These are phyloP conservation scores for Sorex araneus DNA, from an alignment of 2,113 vertebrate species.

Conservation along the genomic window DNA sequence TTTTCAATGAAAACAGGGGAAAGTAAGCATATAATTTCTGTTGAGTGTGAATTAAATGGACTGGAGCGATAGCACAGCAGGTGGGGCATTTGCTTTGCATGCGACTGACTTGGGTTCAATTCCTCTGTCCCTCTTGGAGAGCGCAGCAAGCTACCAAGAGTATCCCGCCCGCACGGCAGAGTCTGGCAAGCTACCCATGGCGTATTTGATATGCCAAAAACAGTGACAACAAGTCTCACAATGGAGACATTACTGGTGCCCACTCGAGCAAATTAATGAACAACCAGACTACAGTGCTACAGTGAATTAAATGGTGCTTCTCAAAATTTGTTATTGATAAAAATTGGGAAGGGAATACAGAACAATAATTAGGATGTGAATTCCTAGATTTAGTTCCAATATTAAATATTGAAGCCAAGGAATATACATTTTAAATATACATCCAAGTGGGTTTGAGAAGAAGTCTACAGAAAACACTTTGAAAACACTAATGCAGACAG, in stretches of 20 bases:
- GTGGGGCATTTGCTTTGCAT: too few species aligned
- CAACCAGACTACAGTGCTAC: too few species aligned
- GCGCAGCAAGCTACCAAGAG: too few species aligned
- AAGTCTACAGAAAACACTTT: neutral
- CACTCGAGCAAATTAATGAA: too few species aligned
- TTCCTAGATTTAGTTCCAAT: neutral
- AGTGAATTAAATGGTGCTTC: neutral
- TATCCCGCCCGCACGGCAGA: too few species aligned
- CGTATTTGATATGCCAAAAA: too few species aligned
- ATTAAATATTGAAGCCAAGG: constrained; percentile 13
- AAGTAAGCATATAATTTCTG: neutral
- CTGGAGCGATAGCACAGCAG: too few species aligned
- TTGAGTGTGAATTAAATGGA: neutral
- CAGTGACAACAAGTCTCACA: too few species aligned
- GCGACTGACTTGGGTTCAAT: too few species aligned
- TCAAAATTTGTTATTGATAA: constrained; percentile 3
- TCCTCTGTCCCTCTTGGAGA: too few species aligned
- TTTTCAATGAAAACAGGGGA: neutral
- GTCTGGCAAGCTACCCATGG: too few species aligned
- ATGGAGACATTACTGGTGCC: too few species aligned
- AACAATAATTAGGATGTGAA: neutral
- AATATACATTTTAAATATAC: neutral
- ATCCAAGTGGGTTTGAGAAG: neutral
- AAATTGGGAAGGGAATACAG: neutral
- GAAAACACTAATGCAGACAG: constrained; percentile 4